Percentiles rank a stretch among this genome's conserved stretches.
phyloP scores from a whole-genome alignment of 2,113 vertebrate genomes.

The Malurus elegans region DNA sequence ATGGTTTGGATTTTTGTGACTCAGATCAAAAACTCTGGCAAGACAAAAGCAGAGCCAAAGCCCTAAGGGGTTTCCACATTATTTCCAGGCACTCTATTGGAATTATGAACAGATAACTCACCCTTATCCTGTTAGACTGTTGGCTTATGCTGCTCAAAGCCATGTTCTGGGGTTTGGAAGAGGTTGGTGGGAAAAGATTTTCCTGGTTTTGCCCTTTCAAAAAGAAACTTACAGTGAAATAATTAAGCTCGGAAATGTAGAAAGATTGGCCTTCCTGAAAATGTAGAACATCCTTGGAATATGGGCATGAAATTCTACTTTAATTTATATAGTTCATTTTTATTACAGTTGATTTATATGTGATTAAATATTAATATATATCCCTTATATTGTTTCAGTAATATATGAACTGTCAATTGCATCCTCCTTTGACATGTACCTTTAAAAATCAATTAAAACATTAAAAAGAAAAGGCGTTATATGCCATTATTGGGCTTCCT shows the following conservation, averaged over 20 bases:
- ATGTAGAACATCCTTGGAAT: neutral
- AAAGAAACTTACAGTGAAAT: neutral
- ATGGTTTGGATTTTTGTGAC: neutral
- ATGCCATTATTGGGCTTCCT: neutral
- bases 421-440: constrained; percentile 15
- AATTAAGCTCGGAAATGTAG: neutral
- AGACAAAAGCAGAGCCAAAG: neutral
- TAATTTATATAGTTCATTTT: neutral
- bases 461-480: neutral
- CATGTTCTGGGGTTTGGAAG: neutral
- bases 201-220: neutral
- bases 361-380: constrained; percentile 29
- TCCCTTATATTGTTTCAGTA: constrained; percentile 49
- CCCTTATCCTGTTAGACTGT: accelerated
- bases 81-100: neutral
- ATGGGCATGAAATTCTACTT: neutral
- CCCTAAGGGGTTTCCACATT: accelerated
- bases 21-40: neutral
- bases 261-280: neutral
- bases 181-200: neutral
- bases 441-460: constrained; percentile 59
- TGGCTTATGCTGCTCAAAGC: neutral
- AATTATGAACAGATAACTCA: neutral
- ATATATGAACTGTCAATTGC: constrained; percentile 36
- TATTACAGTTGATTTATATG: constrained; percentile 43